A percentile compares a stretch with the other conserved stretches of the same genome.
These are phyloP conservation scores for Lordiphosa stackelbergi DNA, from an alignment of 1,140 invertebrate species.

Conservation along the genomic window DNA sequence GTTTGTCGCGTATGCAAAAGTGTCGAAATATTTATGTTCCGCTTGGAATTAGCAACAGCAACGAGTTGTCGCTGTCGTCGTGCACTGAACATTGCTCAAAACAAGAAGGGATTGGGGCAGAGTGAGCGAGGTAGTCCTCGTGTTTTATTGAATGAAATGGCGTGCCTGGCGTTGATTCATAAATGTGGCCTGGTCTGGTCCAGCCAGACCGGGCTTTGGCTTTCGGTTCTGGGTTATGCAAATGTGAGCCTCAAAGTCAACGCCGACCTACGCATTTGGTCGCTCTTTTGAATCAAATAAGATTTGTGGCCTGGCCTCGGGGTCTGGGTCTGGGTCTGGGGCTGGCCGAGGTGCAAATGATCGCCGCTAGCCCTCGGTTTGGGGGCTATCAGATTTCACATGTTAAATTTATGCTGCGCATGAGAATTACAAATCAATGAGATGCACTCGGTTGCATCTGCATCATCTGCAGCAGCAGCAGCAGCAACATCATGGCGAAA, in stretches of 20 bases:
- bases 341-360: constrained; percentile 61
- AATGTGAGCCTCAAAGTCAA: constrained; percentile 28
- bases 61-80: constrained; percentile 50
- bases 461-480: constrained; percentile 30
- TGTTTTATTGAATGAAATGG: constrained; percentile 76
- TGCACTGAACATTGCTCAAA: constrained; percentile 69
- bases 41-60: constrained; percentile 56
- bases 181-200: constrained; percentile 48
- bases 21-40: constrained; percentile 74
- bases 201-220: constrained; percentile 9
- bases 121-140: constrained; percentile 24
- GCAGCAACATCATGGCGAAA: constrained; percentile 7
- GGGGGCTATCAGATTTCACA: constrained; percentile 68
- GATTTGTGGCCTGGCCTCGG: constrained; percentile 60
- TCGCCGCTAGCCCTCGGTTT: constrained; percentile 20
- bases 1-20: constrained; percentile 68
- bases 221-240: constrained; percentile 41
- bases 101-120: background rate
- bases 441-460: constrained; percentile 38
- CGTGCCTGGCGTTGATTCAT: constrained; percentile 70
- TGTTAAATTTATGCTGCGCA: constrained; percentile 66
- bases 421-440: constrained; percentile 74
- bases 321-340: background rate
- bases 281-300: constrained; percentile 60
- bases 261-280: constrained; percentile 58